Conservation (phyloP, 2,113 vertebrate genomes). For the Antigone vipio region DNA sequence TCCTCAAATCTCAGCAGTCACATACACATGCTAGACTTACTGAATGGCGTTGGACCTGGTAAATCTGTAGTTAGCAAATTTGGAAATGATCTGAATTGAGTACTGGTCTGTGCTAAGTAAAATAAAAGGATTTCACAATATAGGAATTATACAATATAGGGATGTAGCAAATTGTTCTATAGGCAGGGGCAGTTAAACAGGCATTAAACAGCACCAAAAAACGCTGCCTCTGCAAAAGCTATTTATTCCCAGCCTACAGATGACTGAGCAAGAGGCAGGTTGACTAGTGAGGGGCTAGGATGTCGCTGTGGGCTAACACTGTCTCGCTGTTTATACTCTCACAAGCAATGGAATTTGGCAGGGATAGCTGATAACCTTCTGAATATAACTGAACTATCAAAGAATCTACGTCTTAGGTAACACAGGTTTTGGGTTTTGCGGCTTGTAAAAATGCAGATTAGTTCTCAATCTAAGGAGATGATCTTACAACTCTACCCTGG, state of each 20-base stretch:
- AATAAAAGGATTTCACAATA: neutral
- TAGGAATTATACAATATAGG: neutral
- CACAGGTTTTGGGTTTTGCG: neutral
- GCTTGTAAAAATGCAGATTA: neutral
- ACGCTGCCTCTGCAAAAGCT: neutral
- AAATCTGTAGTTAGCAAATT: slow-evolving; percentile 21
- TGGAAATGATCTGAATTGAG: neutral
- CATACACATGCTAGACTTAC: neutral
- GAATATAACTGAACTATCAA: slow-evolving; percentile 32
- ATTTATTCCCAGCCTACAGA: slow-evolving; percentile 19
- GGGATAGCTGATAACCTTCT: slow-evolving; percentile 21
- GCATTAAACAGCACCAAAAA: neutral
- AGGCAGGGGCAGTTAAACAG: neutral
- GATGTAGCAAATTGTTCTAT: neutral
- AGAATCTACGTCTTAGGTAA: neutral
- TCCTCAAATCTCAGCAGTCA: neutral
- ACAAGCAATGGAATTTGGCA: slow-evolving; percentile 2
- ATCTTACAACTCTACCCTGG: neutral
- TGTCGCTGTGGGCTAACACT: neutral
- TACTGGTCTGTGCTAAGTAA: neutral
- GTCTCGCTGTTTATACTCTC: slow-evolving; percentile 22
- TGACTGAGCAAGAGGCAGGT: neutral
- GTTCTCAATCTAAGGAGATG: neutral
- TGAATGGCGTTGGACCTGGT: slow-evolving; percentile 36
- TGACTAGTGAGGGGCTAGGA: neutral